phyloP scores from a whole-genome alignment of 2,888 invertebrate genomes.

The Ashinkailepas kermadecensis region DNA sequence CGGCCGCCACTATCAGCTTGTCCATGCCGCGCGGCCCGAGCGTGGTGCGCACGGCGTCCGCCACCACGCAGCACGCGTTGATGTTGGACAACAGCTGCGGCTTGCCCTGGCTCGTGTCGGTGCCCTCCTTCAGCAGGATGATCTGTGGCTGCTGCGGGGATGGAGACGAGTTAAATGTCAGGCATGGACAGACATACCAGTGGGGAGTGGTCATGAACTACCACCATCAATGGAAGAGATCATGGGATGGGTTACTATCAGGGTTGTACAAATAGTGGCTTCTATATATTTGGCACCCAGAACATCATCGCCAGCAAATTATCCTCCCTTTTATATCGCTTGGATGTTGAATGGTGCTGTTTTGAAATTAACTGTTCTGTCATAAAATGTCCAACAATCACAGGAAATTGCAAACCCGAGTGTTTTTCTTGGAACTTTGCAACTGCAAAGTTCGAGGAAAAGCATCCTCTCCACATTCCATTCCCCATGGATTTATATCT shows the following conservation, averaged over 20 bases:
- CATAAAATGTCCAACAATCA: not conserved
- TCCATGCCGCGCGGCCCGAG: constrained; percentile 99
- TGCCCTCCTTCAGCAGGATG: constrained; percentile 93
- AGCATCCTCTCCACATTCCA: no score
- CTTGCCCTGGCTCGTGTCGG: constrained; percentile 91
- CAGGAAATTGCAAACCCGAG: not conserved
- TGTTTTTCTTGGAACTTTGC: no score
- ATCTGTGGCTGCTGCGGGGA: constrained; percentile 81
- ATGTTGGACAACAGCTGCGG: constrained; percentile 94
- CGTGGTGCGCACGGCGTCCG: constrained; percentile 94
- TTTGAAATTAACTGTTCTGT: no score
- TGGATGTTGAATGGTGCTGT: no score
- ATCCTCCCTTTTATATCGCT: not conserved
- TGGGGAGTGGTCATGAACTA: no score
- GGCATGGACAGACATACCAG: no score
- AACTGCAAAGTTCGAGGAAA: no score
- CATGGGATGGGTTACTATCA: not conserved
- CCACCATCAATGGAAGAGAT: no score
- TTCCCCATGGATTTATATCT: no score
- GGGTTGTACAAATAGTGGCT: not conserved
- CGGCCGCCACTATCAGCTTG: constrained; percentile 86
- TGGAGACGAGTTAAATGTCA: not conserved
- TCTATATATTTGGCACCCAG: not conserved
- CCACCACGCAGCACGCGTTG: constrained; percentile 81
- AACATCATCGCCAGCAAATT: not conserved